These are phyloP conservation scores for Azemiops feae DNA, from an alignment of 2,113 vertebrate species.

Conservation along the genomic window DNA sequence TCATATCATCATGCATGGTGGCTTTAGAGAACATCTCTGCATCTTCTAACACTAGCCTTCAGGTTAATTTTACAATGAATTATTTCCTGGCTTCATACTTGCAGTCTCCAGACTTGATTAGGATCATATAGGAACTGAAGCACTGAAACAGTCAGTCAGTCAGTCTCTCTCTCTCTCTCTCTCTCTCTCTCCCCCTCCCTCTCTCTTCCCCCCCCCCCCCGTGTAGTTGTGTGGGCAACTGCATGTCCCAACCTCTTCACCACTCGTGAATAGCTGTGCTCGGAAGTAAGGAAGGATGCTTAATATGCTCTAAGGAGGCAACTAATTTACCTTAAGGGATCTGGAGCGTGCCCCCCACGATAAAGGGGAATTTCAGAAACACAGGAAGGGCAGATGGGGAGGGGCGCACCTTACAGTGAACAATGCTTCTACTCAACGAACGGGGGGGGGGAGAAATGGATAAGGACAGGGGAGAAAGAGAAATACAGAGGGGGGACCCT, in stretches of 20 bases:
- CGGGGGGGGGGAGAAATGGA: background rate
- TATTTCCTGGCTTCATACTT: background rate
- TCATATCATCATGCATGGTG: too few species aligned
- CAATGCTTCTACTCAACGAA: background rate
- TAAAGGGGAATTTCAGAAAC: constrained; percentile 13
- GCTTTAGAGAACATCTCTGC: background rate
- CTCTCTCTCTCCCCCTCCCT: background rate
- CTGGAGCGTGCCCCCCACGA: background rate
- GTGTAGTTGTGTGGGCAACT: background rate
- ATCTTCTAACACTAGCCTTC: background rate
- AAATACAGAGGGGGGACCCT: background rate
- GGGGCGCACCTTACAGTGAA: background rate
- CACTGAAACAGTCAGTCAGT: background rate
- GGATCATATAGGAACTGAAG: background rate
- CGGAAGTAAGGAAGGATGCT: background rate
- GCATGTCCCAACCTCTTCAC: background rate
- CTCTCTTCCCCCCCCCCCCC: too few species aligned
- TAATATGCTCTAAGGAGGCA: constrained; percentile 1
- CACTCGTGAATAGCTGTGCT: background rate
- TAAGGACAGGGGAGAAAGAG: background rate
- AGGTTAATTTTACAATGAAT: background rate
- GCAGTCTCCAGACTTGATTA: background rate
- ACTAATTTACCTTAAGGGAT: constrained; percentile 5
- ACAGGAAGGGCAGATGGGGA: background rate
- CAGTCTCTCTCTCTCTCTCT: background rate